Conservation (phyloP, 2,797 vertebrate genomes). For the Falco concolor region DNA sequence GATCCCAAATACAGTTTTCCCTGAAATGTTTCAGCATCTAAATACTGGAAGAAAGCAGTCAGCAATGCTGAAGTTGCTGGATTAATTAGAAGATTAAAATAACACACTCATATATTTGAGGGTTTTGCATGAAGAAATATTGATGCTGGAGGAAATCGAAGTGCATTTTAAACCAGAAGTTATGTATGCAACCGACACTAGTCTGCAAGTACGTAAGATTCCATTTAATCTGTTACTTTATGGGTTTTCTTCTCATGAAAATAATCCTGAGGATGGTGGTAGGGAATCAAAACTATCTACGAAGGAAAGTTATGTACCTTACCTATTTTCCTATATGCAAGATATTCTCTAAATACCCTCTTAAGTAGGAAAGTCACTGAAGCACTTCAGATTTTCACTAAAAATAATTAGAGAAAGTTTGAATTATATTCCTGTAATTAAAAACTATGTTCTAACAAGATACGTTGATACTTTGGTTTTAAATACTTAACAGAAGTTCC, state of each 20-base stretch:
- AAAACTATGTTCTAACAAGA: background rate
- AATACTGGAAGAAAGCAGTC: background rate
- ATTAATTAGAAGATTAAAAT: background rate
- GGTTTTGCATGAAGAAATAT: background rate
- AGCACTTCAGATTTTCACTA: background rate
- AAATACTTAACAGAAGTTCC: background rate
- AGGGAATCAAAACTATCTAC: background rate
- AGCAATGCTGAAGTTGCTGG: background rate
- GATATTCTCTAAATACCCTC: background rate
- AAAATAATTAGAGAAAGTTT: background rate
- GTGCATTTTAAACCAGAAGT: background rate
- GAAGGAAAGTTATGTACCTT: background rate
- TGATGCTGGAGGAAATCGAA: background rate
- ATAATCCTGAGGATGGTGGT: background rate
- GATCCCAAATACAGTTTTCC: background rate
- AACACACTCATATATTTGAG: background rate
- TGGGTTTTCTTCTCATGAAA: background rate
- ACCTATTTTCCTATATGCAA: background rate
- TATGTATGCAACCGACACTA: background rate
- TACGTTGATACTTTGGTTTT: background rate
- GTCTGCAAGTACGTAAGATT: background rate
- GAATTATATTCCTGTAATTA: background rate
- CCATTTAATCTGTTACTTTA: background rate
- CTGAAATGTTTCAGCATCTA: background rate
- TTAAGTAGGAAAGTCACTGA: background rate